phyloP scores from a whole-genome alignment of 2,888 invertebrate genomes.

The Ganaspis brasiliensis region DNA sequence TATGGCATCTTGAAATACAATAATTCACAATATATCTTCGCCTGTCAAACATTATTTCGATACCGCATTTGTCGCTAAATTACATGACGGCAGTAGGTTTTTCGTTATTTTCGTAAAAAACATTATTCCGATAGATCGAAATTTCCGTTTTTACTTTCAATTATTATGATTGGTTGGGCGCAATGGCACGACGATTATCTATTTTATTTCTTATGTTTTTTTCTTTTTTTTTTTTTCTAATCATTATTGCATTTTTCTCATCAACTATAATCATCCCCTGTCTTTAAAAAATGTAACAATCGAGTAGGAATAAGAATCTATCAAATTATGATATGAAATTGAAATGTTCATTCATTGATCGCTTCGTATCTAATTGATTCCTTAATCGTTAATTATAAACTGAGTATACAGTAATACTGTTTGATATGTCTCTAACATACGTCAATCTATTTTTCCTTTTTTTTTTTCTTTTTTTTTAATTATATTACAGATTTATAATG shows the following conservation, averaged over 20 bases:
- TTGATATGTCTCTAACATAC: conserved; percentile 79
- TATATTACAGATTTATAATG: conserved; percentile 62
- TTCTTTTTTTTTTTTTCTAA: conserved; percentile 48
- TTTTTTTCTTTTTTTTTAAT: conserved; percentile 51
- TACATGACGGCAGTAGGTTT: conserved; percentile 63
- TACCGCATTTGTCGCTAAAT: conserved; percentile 50
- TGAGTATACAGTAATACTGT: conserved; percentile 79
- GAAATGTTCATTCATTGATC: conserved; percentile 71
- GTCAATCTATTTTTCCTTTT: conserved; percentile 66
- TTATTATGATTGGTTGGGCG: conserved; percentile 15
- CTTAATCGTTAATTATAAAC: conserved; percentile 69
- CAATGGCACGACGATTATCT: conserved; percentile 47
- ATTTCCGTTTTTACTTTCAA: conserved; percentile 32
- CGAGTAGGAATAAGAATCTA: conserved; percentile 32
- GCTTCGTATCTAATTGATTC: conserved; percentile 57
- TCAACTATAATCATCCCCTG: conserved; percentile 44
- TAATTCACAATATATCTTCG: conserved; percentile 65
- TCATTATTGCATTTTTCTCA: background rate
- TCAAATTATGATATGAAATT: conserved; percentile 74
- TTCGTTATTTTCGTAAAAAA: conserved; percentile 36
- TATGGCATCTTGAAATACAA: conserved; percentile 78
- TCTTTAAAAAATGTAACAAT: conserved; percentile 37
- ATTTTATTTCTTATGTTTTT: conserved; percentile 56
- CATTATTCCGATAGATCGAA: conserved; percentile 23
- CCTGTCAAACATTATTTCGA: conserved; percentile 48